A percentile compares a stretch with the other conserved stretches of the same genome.
Conservation (phyloP, 2,888 invertebrate species). For the Dynastes tityus region DNA sequence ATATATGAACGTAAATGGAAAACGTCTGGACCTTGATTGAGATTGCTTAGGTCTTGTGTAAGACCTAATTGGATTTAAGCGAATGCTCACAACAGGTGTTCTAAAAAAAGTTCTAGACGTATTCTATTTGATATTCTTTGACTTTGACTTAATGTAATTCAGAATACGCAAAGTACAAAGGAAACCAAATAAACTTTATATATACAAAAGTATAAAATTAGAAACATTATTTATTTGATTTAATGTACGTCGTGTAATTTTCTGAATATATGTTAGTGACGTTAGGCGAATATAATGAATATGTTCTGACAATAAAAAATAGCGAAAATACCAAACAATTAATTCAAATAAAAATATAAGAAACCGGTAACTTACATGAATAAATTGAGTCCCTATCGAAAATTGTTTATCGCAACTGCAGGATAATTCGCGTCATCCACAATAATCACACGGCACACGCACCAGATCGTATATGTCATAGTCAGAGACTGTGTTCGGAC, state of each 20-base stretch:
- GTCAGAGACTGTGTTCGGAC: conserved; percentile 44
- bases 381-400: background rate
- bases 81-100: too few relatives aligned
- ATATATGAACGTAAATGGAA: too few relatives aligned
- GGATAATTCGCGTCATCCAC: conserved; percentile 34
- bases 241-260: background rate
- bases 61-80: too few relatives aligned
- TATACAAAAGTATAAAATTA: conserved; percentile 2
- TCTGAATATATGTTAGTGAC: background rate
- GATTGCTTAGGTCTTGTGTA: too few relatives aligned
- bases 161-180: too few relatives aligned
- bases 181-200: background rate
- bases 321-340: background rate
- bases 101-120: too few relatives aligned
- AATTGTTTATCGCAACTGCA: background rate
- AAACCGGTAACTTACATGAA: conserved; percentile 22
- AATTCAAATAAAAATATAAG: background rate
- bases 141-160: too few relatives aligned
- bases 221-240: conserved; percentile 1
- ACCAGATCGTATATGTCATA: conserved; percentile 45
- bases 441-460: conserved; percentile 29
- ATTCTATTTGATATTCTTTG: too few relatives aligned
- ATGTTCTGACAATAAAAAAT: background rate
- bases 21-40: too few relatives aligned
- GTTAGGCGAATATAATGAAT: too few relatives aligned